A percentile compares a stretch with the other conserved stretches of the same genome.
Conservation (phyloP, 1,140 invertebrate species). For the Piezodorus guildinii region DNA sequence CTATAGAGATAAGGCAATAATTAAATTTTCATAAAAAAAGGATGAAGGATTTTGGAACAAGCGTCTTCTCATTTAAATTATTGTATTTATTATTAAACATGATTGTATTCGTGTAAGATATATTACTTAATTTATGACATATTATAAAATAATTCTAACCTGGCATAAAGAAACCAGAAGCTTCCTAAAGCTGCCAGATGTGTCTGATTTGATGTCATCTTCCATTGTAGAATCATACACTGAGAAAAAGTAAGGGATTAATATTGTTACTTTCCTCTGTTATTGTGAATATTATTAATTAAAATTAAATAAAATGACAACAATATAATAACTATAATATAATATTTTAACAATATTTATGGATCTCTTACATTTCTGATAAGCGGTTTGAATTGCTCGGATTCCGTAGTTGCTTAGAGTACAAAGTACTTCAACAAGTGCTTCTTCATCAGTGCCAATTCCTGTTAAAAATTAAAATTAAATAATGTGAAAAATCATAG, state of each 20-base stretch:
- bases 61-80: too few species aligned
- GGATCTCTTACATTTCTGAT: slow-evolving; percentile 38
- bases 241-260: too few species aligned
- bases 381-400: slow-evolving; percentile 36
- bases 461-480: slow-evolving; percentile 28
- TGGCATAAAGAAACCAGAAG: slow-evolving; percentile 66
- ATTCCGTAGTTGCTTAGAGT: slow-evolving; percentile 43
- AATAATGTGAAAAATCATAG: not conserved
- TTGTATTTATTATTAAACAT: too few species aligned
- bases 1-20: too few species aligned
- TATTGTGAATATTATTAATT: too few species aligned
- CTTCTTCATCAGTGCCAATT: slow-evolving; percentile 41
- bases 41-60: too few species aligned
- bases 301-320: not conserved
- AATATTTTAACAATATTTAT: not conserved
- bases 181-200: slow-evolving; percentile 86
- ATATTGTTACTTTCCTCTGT: too few species aligned
- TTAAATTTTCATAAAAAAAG: too few species aligned
- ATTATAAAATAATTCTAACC: slow-evolving; percentile 27
- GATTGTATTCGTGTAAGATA: too few species aligned
- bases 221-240: slow-evolving; percentile 78
- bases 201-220: slow-evolving; percentile 79
- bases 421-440: slow-evolving; percentile 46
- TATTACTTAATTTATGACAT: too few species aligned
- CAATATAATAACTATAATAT: not conserved